Conservation (phyloP, 2,113 vertebrate genomes). For the Coregonus clupeaformis region DNA sequence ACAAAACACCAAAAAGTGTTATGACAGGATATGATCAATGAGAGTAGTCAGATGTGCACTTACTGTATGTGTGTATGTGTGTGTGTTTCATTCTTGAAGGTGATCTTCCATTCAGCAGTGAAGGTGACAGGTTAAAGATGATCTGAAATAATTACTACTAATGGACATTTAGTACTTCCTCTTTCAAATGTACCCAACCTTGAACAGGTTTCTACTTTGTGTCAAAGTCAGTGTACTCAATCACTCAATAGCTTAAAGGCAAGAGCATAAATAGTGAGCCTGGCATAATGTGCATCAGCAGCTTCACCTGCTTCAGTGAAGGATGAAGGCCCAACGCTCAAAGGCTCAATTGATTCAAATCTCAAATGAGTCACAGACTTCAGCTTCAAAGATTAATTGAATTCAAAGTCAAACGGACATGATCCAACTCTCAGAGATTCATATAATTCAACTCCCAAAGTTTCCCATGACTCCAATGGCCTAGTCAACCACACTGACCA, state of each 20-base stretch:
- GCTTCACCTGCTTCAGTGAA: neutral
- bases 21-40: too few relatives aligned
- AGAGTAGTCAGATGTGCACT: too few relatives aligned
- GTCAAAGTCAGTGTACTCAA: neutral
- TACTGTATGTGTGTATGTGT: neutral
- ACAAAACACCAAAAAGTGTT: too few relatives aligned
- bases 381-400: neutral
- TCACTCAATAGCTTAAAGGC: neutral
- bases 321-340: neutral
- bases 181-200: neutral
- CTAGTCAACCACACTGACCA: too few relatives aligned
- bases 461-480: too few relatives aligned
- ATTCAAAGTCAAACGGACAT: neutral
- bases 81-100: neutral
- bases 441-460: too few relatives aligned
- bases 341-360: neutral
- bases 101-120: neutral
- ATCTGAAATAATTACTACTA: conserved; percentile 10
- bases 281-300: neutral
- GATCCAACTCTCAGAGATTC: neutral
- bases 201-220: neutral
- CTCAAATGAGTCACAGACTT: neutral
- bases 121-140: conserved; percentile 36
- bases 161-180: conserved; percentile 20
- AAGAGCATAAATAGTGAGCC: neutral